These are phyloP conservation scores for Hydropsyche betteni DNA, from an alignment of 2,888 invertebrate genomes.

Conservation along the genomic window DNA sequence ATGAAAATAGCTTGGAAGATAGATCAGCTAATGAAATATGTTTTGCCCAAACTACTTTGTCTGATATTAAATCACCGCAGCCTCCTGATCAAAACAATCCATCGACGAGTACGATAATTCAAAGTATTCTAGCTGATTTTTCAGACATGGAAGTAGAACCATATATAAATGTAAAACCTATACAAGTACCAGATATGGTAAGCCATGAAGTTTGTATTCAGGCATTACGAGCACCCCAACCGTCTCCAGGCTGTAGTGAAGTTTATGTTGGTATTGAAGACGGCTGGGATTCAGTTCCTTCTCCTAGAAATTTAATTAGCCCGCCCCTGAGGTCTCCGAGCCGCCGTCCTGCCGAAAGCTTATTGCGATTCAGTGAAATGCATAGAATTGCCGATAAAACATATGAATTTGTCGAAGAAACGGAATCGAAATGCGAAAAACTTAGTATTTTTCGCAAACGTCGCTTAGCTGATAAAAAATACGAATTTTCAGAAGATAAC, in stretches of 20 bases:
- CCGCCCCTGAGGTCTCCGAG: constrained; percentile 64
- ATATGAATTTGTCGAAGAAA: constrained; percentile 86
- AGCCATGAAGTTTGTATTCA: constrained; percentile 64
- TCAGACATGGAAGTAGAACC: constrained; percentile 70
- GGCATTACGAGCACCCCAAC: constrained; percentile 62
- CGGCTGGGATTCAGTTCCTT: constrained; percentile 65
- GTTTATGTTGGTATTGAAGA: constrained; percentile 61
- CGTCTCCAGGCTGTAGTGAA: constrained; percentile 53
- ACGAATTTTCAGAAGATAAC: constrained; percentile 86
- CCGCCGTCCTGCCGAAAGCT: constrained; percentile 63
- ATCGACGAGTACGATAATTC: constrained; percentile 64
- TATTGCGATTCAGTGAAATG: constrained; percentile 65
- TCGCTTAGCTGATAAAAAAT: constrained; percentile 88
- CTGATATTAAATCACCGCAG: constrained; percentile 47
- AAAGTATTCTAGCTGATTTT: constrained; percentile 71
- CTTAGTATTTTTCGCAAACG: constrained; percentile 86
- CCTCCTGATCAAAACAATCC: constrained; percentile 51
- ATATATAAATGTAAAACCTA: constrained; percentile 59
- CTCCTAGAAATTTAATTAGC: constrained; percentile 63
- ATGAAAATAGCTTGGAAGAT: constrained; percentile 56
- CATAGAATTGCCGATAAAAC: constrained; percentile 75
- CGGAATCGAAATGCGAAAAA: constrained; percentile 83
- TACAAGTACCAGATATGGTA: constrained; percentile 62
- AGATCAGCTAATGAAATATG: constrained; percentile 32
- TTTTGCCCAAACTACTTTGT: constrained; percentile 5